Evolutionary conservation across 2,797 vertebrate species (phyloP), one percentile per base, ranked within the genome.

Genomic region (Smutsia temminckii): DNA sequence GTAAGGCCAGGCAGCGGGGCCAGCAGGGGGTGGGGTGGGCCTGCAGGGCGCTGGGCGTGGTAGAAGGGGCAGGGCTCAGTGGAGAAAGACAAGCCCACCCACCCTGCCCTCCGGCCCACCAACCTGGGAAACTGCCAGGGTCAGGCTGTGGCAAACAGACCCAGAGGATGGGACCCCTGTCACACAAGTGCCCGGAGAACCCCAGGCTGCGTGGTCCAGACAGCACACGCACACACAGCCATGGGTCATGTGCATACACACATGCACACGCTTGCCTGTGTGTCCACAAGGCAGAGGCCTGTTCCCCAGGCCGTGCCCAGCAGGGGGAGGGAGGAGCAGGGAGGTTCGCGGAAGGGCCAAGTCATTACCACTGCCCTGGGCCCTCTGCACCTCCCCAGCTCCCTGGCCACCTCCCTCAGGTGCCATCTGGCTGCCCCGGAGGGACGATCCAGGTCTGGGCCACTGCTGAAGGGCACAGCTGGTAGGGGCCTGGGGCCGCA

Each of bases 1-100:
- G 99, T 99, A 98, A 99, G 99, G 97, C 81, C 2, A 0, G 40
- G 34, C 37, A 3, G 37, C 13, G 0, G 4, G 18, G 27, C 1
- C 0, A 32, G 66, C 4, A 0, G 72, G 71, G 13, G 6, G 6
- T 0, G n/a, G 64, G 46, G 9, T 13, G 0, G 0, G 55, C 10
- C 1, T 11, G 13, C 3, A 34, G 20, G 29, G 16, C 17, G 0
- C 34, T 0, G 0, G 32, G 21, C 21, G 1, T 21, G 2, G 34
- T 6, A 7, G 42, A 6, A 14, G 42, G 16, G 40, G 37, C 17
- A 3, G 40, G 37, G 23, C 29, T n/a, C 23, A 11, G 57, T 12
- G 6, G 59, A 55, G 23, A 37, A 11, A 3, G 12, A 40, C 66
- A 40, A 6, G 37, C 68, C 68, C 40, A 34, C 21, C n/a, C 37